Base-by-base conservation (phyloP, 2,113 vertebrate genomes). In the Mastomys coucha region DNA sequence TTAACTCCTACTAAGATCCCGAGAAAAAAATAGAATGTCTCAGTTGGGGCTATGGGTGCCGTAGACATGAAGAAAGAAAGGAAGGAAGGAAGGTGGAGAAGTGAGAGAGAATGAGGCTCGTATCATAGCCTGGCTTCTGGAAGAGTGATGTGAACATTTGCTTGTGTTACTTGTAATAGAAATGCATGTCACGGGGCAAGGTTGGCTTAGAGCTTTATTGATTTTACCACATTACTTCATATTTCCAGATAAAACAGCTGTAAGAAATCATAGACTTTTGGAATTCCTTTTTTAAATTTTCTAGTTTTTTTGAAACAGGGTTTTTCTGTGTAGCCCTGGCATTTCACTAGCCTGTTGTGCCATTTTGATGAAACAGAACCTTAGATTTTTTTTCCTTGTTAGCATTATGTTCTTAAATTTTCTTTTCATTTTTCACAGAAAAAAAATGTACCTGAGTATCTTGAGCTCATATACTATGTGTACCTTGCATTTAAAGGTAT, bases 401-500 rank as follows among this genome's bases (percentile, higher is more conserved):
- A 88, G 58, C 58, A 51, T 86, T 95, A 16, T 86, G 24, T 80
- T 82, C 73, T 72, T 80, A 58, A 91, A 91, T 5, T 51, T 49
- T 56, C 60, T 42, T 45, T 45, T 45, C 45, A 5, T 19, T 90
- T 81, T 81, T 14, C 14, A 90, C 0, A 58, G 63, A 45, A 65
- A 91, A 16, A 51, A 56, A 36, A 5, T 10, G 17, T 80, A 56
- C 49, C 20, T 6, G 8, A 36, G 51, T 80, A 10, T n/a, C n/a
- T 24, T 9, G 78, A n/a, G 58, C 19, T 42, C 49, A 84, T 80
- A 91, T 95, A 96, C 39, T 87, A 89, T 97, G 65, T 86, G 70
- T 16, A 0, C 75, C 51, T 97, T 98, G 91, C 45, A 60, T 97
- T 98, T 98, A 89, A 97, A 99, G 99, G 87, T 99, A 99, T 97